Base-by-base conservation (phyloP, 2,888 invertebrate species). In the Andricus curvator region DNA sequence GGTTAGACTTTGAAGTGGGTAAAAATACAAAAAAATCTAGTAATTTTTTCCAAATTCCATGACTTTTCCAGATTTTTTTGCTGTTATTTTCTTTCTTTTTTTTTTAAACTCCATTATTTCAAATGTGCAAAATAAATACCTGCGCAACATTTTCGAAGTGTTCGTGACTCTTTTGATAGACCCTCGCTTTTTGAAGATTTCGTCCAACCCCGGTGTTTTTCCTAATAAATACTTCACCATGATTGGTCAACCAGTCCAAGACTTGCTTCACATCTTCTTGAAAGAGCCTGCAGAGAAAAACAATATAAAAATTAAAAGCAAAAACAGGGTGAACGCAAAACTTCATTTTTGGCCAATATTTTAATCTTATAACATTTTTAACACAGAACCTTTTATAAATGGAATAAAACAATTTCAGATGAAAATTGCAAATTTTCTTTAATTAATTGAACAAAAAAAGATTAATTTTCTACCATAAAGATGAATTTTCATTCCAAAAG, bases 231-330 rank as follows among this genome's bases (percentile, higher is more conserved):
- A 98, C 98, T 94, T 99, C 98, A 25, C 99, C 99, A 90, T 99
- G 99, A 93, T 98, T 98, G 85, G 98, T 97, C 87, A 99, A 93
- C 99, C 99, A 99, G 91, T 99, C 99, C 82, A 99, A 94, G 70
- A 99, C 98, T 95, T 99, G 99, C 93, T 98, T 97, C 76, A 99
- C 99, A 93, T 99, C 99, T 92, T 99, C 99, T 93, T 99, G 99
- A 93, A 99, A 99, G 67, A 99, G 94, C 83, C 97, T 92, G n/a
- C 33, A n/a, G 33, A 29, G 20, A 25, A 81, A 66, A 62, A n/a
- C 74, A 51, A 22, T 48, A 11, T 9, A 13, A 48, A 80, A 74
- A 33, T 51, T 74, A 64, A 29, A 60, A 9, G 22, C 11, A 17
- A 41, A 15, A 51, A 60, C 15, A 62, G 37, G 37, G 8, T 25